Evolutionary conservation across 2,797 vertebrate species (phyloP).

Genomic region (Pempheris klunzingeri): DNA sequence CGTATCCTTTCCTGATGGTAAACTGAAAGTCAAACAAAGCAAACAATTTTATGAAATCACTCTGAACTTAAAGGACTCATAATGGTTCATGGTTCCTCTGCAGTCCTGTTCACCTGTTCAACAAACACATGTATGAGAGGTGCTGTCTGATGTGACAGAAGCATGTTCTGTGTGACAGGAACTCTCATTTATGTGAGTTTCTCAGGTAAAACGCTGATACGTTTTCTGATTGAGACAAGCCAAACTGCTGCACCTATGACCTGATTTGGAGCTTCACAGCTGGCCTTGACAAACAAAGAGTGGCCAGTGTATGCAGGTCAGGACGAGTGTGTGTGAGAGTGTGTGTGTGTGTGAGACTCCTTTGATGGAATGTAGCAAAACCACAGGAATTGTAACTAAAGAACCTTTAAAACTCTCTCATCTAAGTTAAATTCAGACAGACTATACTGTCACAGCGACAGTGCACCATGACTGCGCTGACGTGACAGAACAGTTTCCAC

Average conservation of each 20-base stretch:
- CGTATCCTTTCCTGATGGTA: background rate
- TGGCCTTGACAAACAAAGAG: slow-evolving; percentile 46
- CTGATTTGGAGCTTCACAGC: slow-evolving; percentile 38
- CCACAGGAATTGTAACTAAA: slow-evolving; percentile 1
- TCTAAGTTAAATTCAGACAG: background rate
- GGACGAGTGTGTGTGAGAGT: slow-evolving; percentile 3
- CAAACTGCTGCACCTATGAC: slow-evolving; percentile 11
- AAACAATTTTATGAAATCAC: background rate
- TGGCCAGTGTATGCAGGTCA: slow-evolving; percentile 55
- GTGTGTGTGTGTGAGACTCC: slow-evolving; percentile 1
- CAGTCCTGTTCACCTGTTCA: no score
- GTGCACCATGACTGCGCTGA: background rate
- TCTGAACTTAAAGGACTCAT: no score
- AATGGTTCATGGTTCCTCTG: no score
- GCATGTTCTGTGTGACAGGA: background rate
- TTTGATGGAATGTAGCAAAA: slow-evolving; percentile 27
- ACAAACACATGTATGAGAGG: no score
- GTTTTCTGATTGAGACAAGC: slow-evolving; percentile 45
- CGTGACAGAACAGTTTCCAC: background rate
- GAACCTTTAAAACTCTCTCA: background rate
- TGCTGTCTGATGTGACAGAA: no score
- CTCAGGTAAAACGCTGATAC: background rate
- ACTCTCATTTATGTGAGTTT: slow-evolving; percentile 12
- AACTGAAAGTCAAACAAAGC: background rate
- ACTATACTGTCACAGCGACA: no score